Percentiles rank a stretch among this genome's conserved stretches.
These are phyloP conservation scores for Ametastegia equiseti DNA, from an alignment of 2,888 invertebrate species.

Conservation along the genomic window DNA sequence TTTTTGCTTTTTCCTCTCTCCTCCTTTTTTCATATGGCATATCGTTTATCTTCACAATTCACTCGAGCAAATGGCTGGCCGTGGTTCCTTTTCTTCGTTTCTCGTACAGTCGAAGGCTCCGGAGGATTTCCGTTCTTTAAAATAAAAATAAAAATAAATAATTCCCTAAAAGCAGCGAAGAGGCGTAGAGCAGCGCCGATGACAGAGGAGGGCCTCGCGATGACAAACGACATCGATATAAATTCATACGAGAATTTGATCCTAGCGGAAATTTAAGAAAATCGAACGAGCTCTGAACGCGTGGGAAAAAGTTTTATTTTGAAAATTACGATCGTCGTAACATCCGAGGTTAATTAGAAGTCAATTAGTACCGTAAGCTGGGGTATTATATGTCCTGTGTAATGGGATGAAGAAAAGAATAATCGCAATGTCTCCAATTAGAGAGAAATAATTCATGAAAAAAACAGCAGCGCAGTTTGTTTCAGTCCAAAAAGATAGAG, in stretches of 20 bases:
- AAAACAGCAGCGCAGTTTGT: background rate
- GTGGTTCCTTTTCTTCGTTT: background rate
- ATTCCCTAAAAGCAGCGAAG: background rate
- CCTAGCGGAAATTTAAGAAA: too few relatives aligned
- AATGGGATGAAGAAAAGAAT: background rate
- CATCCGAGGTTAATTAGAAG: background rate
- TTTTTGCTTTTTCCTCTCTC: background rate
- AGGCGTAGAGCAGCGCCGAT: background rate
- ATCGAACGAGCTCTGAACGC: background rate
- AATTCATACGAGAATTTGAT: background rate
- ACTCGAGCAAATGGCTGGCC: background rate
- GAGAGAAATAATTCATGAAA: background rate
- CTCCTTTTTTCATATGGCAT: background rate
- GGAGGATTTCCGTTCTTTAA: background rate
- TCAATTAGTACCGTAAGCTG: background rate
- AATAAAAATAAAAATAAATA: background rate
- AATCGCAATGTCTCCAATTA: background rate
- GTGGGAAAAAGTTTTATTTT: background rate
- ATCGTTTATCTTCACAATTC: background rate
- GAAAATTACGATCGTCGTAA: background rate
- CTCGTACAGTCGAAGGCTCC: background rate
- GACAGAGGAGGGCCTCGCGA: background rate
- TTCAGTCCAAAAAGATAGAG: background rate
- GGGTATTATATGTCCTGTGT: background rate
- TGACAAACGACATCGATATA: background rate